Percentiles rank a stretch among this genome's conserved stretches.
Conservation (phyloP, 2,888 invertebrate species). For the Sceliomorpha sp. region DNA sequence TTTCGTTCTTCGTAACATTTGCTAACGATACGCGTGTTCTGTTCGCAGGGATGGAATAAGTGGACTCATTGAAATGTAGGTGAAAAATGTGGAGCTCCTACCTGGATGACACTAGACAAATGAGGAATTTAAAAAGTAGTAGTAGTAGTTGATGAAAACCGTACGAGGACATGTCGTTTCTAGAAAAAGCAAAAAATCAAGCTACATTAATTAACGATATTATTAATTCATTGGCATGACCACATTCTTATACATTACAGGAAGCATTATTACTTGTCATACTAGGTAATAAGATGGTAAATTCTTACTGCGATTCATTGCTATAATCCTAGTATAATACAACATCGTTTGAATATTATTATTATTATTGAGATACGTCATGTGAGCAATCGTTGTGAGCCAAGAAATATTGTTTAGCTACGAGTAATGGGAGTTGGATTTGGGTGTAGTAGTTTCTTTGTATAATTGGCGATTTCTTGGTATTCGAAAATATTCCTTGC, state of each 20-base stretch:
- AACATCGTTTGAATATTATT: constrained; percentile 64
- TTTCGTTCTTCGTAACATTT: no score
- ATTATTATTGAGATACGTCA: constrained; percentile 7
- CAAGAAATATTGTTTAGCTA: constrained; percentile 49
- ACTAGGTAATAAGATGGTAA: constrained; percentile 76
- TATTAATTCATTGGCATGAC: constrained; percentile 48
- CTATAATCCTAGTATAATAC: constrained; percentile 75
- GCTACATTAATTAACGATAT: constrained; percentile 65
- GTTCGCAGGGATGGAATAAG: constrained; percentile 82
- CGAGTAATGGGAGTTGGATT: constrained; percentile 52
- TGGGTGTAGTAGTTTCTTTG: constrained; percentile 56
- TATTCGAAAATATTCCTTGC: constrained; percentile 50
- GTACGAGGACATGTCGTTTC: constrained; percentile 59
- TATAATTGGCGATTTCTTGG: constrained; percentile 54
- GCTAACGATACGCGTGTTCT: no score
- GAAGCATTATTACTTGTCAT: constrained; percentile 76
- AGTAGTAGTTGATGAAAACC: constrained; percentile 61
- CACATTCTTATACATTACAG: constrained; percentile 57
- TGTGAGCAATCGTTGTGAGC: constrained; percentile 35
- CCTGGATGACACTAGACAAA: constrained; percentile 61
- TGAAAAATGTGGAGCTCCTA: constrained; percentile 56
- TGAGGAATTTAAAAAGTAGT: constrained; percentile 64
- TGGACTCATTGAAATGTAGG: constrained; percentile 78
- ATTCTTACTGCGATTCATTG: constrained; percentile 76
- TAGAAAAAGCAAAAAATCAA: constrained; percentile 51